Evolutionary conservation across 2,888 invertebrate genomes (phyloP), one percentile per base, ranked within the genome.

Genomic region (Hyposoter didymator): DNA sequence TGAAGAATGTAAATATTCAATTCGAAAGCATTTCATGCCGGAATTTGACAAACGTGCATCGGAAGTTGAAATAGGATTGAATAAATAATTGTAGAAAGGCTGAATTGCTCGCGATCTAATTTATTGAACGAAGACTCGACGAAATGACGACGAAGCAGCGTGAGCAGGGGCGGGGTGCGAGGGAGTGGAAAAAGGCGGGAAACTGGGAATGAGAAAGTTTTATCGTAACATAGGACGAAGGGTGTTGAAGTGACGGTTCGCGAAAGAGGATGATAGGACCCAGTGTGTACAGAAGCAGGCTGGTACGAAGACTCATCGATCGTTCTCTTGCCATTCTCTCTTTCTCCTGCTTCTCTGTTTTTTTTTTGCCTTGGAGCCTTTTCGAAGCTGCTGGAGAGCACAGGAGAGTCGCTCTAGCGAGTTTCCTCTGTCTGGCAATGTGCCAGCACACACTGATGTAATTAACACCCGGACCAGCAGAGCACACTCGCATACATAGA

Each of bases 401-500:
- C 22, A 14, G 59, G n/a, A 19, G 78, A 67, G 32, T 72, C 35
- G 45, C 78, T 67, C 79, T 72, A 79, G 67, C 67, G 82, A 73
- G 75, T 73, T 79, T 67, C 79, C 67, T 64, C 47, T 85, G 78
- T 86, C 69, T 78, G 89, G 91, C 92, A 90, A 87, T 84, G 86
- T 90, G 91, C 91, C 91, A 91, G 89, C 88, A 90, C 88, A 89
- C 90, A 90, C 89, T 89, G 90, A 92, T 91, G 90, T 91, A 91
- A 91, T 92, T 92, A 92, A 92, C 92, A 91, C 90, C 89, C 89
- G 79, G 73, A 49, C 72, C 72, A 76, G 78, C 28, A 55, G 55
- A 72, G 43, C 80, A 73, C 74, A 73, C 74, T 74, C 74, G 80
- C 73, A 81, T 80, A 64, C 64, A 73, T 70, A 79, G 59, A 62